These are phyloP conservation scores for Thamnaconus septentrionalis DNA, from an alignment of 2,113 vertebrate species.

Conservation along the genomic window DNA sequence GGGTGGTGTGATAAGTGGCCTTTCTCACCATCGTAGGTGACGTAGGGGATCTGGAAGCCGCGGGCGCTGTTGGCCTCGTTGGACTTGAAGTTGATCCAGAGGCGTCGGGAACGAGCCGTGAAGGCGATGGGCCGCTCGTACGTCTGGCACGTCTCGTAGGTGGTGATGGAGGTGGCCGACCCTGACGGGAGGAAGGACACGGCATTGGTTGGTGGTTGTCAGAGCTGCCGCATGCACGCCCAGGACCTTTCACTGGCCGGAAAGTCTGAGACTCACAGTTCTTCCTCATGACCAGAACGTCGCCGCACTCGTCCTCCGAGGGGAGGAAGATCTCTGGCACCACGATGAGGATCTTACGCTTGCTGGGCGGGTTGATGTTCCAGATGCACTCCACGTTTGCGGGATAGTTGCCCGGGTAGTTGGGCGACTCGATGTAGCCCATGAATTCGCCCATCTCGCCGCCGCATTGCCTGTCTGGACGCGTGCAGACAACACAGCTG, in stretches of 20 bases:
- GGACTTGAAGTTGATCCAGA: conserved; percentile 98
- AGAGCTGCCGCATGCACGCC: conserved; percentile 3
- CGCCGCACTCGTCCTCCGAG: conserved; percentile 95
- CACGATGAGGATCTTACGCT: conserved; percentile 97
- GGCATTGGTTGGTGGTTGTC: background rate
- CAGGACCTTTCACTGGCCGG: background rate
- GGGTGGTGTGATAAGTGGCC: background rate
- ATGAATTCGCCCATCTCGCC: conserved; percentile 96
- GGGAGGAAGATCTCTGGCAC: conserved; percentile 98
- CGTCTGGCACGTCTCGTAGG: conserved; percentile 97
- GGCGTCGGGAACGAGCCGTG: conserved; percentile 92
- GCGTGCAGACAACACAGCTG: conserved; percentile 10
- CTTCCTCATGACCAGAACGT: conserved; percentile 98
- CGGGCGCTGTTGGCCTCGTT: conserved; percentile 94
- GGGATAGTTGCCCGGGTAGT: conserved; percentile 97
- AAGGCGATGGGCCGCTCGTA: conserved; percentile 97
- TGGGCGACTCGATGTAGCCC: conserved; percentile 97
- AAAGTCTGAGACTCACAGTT: conserved; percentile 83
- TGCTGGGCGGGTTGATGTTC: conserved; percentile 97
- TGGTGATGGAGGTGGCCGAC: conserved; percentile 95
- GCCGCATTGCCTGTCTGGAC: conserved; percentile 91
- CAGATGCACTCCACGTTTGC: conserved; percentile 94
- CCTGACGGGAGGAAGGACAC: conserved; percentile 68
- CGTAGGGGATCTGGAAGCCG: conserved; percentile 97
- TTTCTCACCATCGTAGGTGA: conserved; percentile 90